Percentiles rank a stretch among this genome's conserved stretches.
These are phyloP conservation scores for Petrocephalus schoutedeni DNA, from an alignment of 2,797 vertebrate species.

Conservation along the genomic window DNA sequence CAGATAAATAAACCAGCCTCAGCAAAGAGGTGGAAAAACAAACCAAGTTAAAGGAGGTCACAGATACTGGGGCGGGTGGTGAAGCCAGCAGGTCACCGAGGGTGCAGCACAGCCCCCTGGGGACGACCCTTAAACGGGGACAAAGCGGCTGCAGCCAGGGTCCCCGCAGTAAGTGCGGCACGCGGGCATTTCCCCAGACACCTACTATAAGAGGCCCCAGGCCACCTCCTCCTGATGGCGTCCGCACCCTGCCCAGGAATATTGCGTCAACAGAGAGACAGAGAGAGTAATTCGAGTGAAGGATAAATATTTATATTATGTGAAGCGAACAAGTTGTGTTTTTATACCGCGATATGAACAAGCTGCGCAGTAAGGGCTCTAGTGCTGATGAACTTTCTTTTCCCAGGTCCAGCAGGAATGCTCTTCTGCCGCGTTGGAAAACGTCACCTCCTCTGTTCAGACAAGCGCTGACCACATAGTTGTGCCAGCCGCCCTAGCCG, in stretches of 20 bases:
- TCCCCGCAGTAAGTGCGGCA: neutral
- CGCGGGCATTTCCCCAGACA: neutral
- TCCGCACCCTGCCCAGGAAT: neutral
- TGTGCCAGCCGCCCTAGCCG: neutral
- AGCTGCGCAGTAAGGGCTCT: neutral
- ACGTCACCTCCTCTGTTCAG: neutral
- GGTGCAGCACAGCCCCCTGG: neutral
- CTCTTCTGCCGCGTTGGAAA: neutral
- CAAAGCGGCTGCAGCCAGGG: neutral
- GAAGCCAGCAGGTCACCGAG: neutral
- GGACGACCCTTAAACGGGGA: neutral
- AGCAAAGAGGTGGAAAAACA: neutral
- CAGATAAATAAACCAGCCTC: neutral
- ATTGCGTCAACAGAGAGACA: neutral
- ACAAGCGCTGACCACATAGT: neutral
- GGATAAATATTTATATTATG: constrained; percentile 17
- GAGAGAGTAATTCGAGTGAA: neutral
- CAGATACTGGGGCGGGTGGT: neutral
- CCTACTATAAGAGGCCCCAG: neutral
- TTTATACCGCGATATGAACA: constrained; percentile 1
- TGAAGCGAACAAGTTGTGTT: neutral
- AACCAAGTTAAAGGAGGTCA: neutral
- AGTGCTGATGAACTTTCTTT: neutral
- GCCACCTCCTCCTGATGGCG: neutral
- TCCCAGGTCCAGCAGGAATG: neutral